Base-by-base conservation (phyloP, 2,888 invertebrate genomes). In the Eilema griseolum region DNA sequence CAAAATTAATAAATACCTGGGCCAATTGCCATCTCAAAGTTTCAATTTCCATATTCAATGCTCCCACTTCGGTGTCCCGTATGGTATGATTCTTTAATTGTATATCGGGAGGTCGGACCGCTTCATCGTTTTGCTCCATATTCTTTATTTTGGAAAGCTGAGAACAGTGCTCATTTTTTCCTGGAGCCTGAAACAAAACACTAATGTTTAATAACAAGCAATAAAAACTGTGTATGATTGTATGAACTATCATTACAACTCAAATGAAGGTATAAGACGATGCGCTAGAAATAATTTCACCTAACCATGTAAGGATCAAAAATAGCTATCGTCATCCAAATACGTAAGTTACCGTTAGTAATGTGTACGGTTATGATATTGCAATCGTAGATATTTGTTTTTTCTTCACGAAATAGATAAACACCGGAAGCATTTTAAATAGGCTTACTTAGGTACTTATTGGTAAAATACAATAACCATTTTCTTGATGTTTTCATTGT, bases 1-100 rank as follows among this genome's bases (percentile, higher is more conserved):
- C 41, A 20, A 37, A 59, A 65, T 59, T n/a, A 33, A 3, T 52
- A 11, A 66, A 65, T 94, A 97, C 97, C 96, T 97, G 97, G 89
- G 96, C 96, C 62, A 97, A 89, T 86, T 97, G 97, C 97, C 97
- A 97, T 85, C 97, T 96, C 74, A 97, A 92, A 20, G 97, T 97
- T 83, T 97, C 96, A 62, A 97, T 96, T 88, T 97, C 97, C 82
- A 96, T 96, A 83, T 97, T 97, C 62, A 96, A 92, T 37, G 96
- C 96, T 77, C 89, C 91, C 12, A 93, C 92, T 88, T 95, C 93
- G 5, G 93, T 94, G 64, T 83, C 84, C 70, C 88, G 86, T 65
- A 93, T 89, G 65, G 89, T 88, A 14, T 86, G 76, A 66, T 83
- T 87, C 62, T 79, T 86, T 41, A 73, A 67, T 23, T 80, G 69